Evolutionary conservation across 1,140 invertebrate species (phyloP).

Genomic region (Cotesia chilonis): DNA sequence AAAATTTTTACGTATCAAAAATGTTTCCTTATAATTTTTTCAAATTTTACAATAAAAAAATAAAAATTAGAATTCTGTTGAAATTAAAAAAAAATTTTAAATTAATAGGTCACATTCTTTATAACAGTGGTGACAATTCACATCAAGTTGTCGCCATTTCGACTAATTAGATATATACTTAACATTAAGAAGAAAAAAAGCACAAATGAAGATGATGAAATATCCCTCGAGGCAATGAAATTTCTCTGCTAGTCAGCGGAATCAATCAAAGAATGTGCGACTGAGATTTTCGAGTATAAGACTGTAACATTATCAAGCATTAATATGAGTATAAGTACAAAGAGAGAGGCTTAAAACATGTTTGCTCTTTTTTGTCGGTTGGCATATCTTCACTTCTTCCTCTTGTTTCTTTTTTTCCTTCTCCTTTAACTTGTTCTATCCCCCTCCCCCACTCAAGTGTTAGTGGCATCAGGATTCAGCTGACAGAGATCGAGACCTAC

Average conservation of each 20-base stretch:
- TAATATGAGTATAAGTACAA: not conserved
- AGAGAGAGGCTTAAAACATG: not conserved
- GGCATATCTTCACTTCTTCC: conserved; percentile 3
- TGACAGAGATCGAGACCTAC: conserved; percentile 59
- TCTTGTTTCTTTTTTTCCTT: conserved; percentile 12
- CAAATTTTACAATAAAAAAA: too few species aligned
- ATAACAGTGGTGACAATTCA: too few species aligned
- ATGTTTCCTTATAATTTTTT: too few species aligned
- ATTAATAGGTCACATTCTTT: too few species aligned
- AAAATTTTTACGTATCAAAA: too few species aligned
- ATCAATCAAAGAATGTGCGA: conserved; percentile 32
- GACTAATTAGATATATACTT: too few species aligned
- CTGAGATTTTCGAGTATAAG: not conserved
- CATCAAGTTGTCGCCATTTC: too few species aligned
- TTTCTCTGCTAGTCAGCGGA: conserved; percentile 31
- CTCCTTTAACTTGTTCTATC: conserved; percentile 14
- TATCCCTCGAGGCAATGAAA: not conserved
- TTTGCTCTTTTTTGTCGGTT: too few species aligned
- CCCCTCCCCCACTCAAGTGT: conserved; percentile 14
- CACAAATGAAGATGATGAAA: conserved; percentile 22
- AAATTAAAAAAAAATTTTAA: too few species aligned
- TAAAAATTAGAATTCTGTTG: too few species aligned
- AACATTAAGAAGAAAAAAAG: not conserved
- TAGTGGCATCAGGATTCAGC: conserved; percentile 44
- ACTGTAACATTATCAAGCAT: not conserved